Percentiles rank a stretch among this genome's conserved stretches.
These are phyloP conservation scores for Drosophila mettleri DNA, from an alignment of 2,888 invertebrate species.

Conservation along the genomic window DNA sequence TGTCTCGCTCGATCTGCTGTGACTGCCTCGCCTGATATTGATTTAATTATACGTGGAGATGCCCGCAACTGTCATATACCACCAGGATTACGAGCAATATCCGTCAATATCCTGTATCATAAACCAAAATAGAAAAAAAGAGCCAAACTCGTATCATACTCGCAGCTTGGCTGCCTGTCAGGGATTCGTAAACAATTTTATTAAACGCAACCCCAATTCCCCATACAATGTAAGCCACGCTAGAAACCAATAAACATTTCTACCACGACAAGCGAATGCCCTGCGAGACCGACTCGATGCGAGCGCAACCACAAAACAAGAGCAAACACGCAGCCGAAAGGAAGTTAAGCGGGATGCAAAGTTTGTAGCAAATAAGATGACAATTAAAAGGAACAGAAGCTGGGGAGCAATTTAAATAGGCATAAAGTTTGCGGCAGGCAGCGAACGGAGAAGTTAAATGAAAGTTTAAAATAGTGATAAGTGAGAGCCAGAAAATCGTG, in stretches of 20 bases:
- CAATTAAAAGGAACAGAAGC: too few relatives aligned
- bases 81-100: slow-evolving; percentile 37
- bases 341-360: neutral
- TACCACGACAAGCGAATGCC: slow-evolving; percentile 7
- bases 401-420: too few relatives aligned
- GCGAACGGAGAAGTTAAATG: neutral
- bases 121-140: slow-evolving; percentile 15
- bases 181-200: slow-evolving; percentile 30
- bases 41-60: slow-evolving; percentile 49
- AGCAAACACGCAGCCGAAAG: neutral
- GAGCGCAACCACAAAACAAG: neutral
- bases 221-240: slow-evolving; percentile 11
- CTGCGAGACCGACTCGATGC: too few relatives aligned
- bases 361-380: neutral
- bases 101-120: slow-evolving; percentile 35
- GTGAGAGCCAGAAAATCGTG: neutral
- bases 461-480: neutral
- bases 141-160: slow-evolving; percentile 9
- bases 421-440: neutral
- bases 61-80: slow-evolving; percentile 21
- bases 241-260: slow-evolving; percentile 1
- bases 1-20: neutral
- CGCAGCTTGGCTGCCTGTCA: slow-evolving; percentile 34
- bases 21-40: slow-evolving; percentile 14
- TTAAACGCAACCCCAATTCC: slow-evolving; percentile 8